Conservation (phyloP, 2,888 invertebrate species). For the Idaea straminata region DNA sequence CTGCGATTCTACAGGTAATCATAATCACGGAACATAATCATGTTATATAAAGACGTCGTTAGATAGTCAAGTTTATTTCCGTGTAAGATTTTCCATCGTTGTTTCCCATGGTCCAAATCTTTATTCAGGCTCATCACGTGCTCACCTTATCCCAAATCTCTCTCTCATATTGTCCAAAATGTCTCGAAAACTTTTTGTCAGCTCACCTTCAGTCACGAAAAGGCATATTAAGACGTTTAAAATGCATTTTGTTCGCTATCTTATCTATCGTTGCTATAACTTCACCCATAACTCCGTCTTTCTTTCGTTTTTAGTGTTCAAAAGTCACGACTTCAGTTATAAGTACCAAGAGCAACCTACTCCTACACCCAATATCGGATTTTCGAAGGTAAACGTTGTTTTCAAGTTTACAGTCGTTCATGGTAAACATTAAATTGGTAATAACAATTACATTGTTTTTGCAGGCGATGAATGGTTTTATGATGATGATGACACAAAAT, state of each 20-base stretch:
- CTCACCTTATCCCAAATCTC: slow-evolving; percentile 61
- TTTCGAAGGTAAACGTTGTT: slow-evolving; percentile 87
- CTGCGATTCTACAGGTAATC: not conserved
- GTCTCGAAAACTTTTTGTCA: slow-evolving; percentile 72
- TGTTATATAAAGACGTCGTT: not conserved
- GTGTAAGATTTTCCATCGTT: slow-evolving; percentile 43
- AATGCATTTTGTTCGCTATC: slow-evolving; percentile 77
- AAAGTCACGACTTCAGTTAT: slow-evolving; percentile 86
- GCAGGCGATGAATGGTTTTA: slow-evolving; percentile 97
- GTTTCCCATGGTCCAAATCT: slow-evolving; percentile 70
- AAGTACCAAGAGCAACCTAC: slow-evolving; percentile 84
- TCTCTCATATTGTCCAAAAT: slow-evolving; percentile 51
- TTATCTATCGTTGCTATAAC: slow-evolving; percentile 73
- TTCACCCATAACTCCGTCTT: slow-evolving; percentile 76
- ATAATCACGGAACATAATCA: not conserved
- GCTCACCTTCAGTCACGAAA: slow-evolving; percentile 76
- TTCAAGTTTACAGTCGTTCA: slow-evolving; percentile 54
- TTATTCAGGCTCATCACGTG: slow-evolving; percentile 68
- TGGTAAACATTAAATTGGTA: slow-evolving; percentile 41
- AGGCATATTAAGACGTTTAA: slow-evolving; percentile 78
- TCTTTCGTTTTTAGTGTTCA: slow-evolving; percentile 90
- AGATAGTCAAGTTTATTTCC: slow-evolving; percentile 40
- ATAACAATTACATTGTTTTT: slow-evolving; percentile 66
- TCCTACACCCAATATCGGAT: slow-evolving; percentile 93
- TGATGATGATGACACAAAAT: slow-evolving; percentile 98